Percentiles rank a stretch among this genome's conserved stretches.
phyloP scores from a whole-genome alignment of 2,888 invertebrate species.

The Philaethria dido region DNA sequence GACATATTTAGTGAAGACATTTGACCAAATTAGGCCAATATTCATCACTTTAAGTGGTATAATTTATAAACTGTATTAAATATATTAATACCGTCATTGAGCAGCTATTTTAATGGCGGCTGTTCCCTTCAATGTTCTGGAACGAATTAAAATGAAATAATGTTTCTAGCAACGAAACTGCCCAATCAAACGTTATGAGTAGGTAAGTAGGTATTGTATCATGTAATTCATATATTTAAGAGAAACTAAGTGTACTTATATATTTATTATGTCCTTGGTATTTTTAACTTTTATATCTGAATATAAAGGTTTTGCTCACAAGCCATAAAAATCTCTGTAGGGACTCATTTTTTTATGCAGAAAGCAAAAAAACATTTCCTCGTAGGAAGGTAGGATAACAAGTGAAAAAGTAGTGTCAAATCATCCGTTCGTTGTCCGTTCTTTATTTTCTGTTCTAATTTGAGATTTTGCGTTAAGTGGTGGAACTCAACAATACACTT shows the following conservation, averaged over 20 bases:
- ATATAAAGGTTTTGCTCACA: no score
- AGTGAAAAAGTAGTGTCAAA: no score
- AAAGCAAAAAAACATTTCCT: no score
- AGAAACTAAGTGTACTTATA: background rate
- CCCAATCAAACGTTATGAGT: background rate
- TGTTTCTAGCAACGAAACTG: slow-evolving; percentile 12
- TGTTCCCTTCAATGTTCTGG: slow-evolving; percentile 8
- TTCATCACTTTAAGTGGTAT: slow-evolving; percentile 46
- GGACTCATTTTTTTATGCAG: no score
- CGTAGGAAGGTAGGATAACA: no score
- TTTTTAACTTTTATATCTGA: no score
- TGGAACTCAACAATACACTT: no score
- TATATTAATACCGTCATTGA: slow-evolving; percentile 26
- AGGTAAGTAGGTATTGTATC: background rate
- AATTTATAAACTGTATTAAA: slow-evolving; percentile 40
- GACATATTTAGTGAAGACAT: slow-evolving; percentile 72
- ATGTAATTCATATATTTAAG: background rate
- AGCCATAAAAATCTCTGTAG: no score
- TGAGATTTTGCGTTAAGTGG: no score
- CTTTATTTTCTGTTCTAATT: no score
- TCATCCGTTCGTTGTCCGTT: no score
- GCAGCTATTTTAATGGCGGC: slow-evolving; percentile 19
- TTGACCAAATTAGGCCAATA: slow-evolving; percentile 50
- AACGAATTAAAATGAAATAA: slow-evolving; percentile 17
- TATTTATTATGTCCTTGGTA: no score